A percentile compares a stretch with the other conserved stretches of the same genome.
Conservation (phyloP, 2,888 invertebrate species). For the Lasioglossum marginatum region DNA sequence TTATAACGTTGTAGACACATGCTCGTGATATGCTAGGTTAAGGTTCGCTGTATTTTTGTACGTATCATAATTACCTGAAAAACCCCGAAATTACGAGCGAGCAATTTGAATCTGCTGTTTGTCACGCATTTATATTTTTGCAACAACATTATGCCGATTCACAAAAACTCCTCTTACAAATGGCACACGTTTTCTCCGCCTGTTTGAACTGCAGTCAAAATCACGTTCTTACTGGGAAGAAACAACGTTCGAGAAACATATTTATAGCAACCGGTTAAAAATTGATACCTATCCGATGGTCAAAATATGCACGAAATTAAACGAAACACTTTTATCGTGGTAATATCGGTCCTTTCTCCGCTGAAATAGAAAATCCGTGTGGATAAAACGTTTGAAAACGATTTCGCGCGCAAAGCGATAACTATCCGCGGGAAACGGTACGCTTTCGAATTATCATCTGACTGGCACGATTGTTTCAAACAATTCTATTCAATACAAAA, state of each 20-base stretch:
- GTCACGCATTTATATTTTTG: slow-evolving; percentile 51
- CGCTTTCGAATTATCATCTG: neutral
- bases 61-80: slow-evolving; percentile 67
- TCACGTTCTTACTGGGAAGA: neutral
- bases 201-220: slow-evolving; percentile 7
- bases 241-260: neutral
- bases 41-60: neutral
- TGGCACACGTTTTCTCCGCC: slow-evolving; percentile 4
- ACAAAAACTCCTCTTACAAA: neutral
- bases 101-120: slow-evolving; percentile 67
- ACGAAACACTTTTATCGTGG: neutral
- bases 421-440: neutral
- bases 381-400: neutral
- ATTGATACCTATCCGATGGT: neutral
- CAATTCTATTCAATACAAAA: neutral
- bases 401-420: slow-evolving; percentile 7
- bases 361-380: neutral
- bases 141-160: slow-evolving; percentile 22
- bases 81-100: slow-evolving; percentile 71
- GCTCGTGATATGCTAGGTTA: neutral
- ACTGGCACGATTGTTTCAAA: neutral
- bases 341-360: neutral
- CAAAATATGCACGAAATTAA: neutral
- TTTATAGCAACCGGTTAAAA: neutral
- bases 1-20: neutral